Base-by-base conservation (phyloP, 2,113 vertebrate species). In the Sporophila hypoxantha region DNA sequence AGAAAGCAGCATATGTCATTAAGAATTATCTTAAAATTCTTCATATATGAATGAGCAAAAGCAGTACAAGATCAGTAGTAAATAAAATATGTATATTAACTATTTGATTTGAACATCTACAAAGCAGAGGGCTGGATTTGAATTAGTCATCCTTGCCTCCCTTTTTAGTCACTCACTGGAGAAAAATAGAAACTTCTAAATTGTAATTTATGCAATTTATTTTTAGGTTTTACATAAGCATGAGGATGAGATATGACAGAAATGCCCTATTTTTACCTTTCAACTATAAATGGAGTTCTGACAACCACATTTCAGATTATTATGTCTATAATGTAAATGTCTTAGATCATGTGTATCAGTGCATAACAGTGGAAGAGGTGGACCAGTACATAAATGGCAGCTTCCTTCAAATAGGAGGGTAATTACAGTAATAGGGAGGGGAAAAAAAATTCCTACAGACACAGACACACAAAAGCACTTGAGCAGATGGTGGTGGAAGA, bases 151-250 rank as follows among this genome's bases (percentile, higher is more conserved):
- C 39, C n/a, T 85, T 87, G 36, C 78, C 47, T 89, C 67, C n/a
- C 32, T 76, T 85, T 89, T 82, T 83, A 94, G 69, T 81, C 66
- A 87, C 32, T 88, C 79, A 75, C 41, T 71, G 59, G 53, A 89
- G 76, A 88, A 94, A 91, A 93, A 94, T 88, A 68, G 53, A 8
- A 79, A 47, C 30, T 52, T 85, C 49, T 70, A 75, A 81, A 36
- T 32, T 88, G 77, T 78, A 91, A 94, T 86, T 91, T 69, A 78
- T 92, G 49, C 46, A 32, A 36, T 57, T 46, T 92, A 92, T 92
- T 94, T 92, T 93, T 91, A 86, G 49, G 20, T 52, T 71, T 89
- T 88, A 78, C 61, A 67, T 87, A 92, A 92, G 39, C 39, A 85
- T 79, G 64, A 87, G 47, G 22, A 68, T 53, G 29, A 85, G n/a